Base-by-base conservation (phyloP, 37 sponge, comb jelly and placozoan species). In the Cliona cf. orientalis region DNA sequence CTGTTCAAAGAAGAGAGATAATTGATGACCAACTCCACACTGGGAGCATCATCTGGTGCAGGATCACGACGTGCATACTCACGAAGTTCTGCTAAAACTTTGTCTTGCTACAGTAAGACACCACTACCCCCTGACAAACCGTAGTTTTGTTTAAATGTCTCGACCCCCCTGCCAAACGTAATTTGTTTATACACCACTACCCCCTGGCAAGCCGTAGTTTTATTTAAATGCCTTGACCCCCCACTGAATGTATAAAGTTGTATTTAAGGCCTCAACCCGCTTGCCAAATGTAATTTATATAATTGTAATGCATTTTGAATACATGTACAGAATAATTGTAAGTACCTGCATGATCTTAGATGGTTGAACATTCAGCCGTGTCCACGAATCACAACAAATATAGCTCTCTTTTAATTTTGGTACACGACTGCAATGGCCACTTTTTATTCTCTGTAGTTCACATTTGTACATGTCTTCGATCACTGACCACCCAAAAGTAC, bases 71-170 rank as follows among this genome's bases (percentile, higher is more conserved):
- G 25, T 6, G 42, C 76, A 66, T 73, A 32, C 33, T 59, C 58
- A 12, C n/a, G 9, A 4, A 84, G 58, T 35, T 84, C 83, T 70
- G 60, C 42, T 3, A 82, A 34, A 2, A 82, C 66, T 2, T 82
- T 14, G 2, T 61, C 74, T 72, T 82, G 83, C 74, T 80, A 26
- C 6, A 69, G n/a, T n/a, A n/a, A n/a, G n/a, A n/a, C n/a, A n/a
- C n/a, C n/a, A n/a, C n/a, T n/a, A n/a, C n/a, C n/a, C n/a, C n/a
- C n/a, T n/a, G n/a, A n/a, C n/a, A n/a, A n/a, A n/a, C n/a, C n/a
- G n/a, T n/a, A n/a, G n/a, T n/a, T n/a, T n/a, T n/a, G n/a, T n/a
- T n/a, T n/a, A n/a, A n/a, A n/a, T n/a, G n/a, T n/a, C n/a, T n/a
- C n/a, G n/a, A n/a, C n/a, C n/a, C n/a, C n/a, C n/a, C n/a, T n/a